These are phyloP conservation scores for Serripes groenlandicus DNA, from an alignment of 2,888 invertebrate genomes.

Conservation along the genomic window DNA sequence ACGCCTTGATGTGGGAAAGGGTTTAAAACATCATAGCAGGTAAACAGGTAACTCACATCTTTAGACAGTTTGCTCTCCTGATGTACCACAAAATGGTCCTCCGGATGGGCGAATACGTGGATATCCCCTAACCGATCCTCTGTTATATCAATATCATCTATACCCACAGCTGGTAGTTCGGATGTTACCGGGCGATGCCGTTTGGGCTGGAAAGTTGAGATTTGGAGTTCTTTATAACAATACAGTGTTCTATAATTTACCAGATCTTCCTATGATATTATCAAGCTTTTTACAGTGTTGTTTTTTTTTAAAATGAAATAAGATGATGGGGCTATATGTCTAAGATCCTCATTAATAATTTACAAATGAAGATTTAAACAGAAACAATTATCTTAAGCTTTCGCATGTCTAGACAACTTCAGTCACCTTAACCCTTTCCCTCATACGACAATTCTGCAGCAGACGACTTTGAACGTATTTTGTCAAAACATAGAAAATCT, in stretches of 20 bases:
- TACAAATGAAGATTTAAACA: no score
- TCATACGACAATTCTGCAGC: no score
- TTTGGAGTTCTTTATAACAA: neutral
- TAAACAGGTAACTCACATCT: conserved; percentile 63
- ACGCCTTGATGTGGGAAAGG: neutral
- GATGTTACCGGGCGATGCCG: conserved; percentile 63
- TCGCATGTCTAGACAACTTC: no score
- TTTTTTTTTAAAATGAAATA: neutral
- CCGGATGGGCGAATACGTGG: conserved; percentile 83
- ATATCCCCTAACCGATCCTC: conserved; percentile 78
- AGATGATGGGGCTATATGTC: no score
- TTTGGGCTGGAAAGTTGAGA: conserved; percentile 8
- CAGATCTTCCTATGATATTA: no score
- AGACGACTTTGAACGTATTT: no score
- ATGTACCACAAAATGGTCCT: conserved; percentile 75
- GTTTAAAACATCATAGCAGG: no score
- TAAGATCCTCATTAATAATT: no score
- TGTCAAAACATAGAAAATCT: no score
- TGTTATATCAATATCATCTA: conserved; percentile 77
- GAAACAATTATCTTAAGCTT: no score
- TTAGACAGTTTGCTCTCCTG: conserved; percentile 69
- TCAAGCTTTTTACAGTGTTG: neutral
- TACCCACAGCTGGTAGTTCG: conserved; percentile 79
- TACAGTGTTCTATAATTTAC: neutral
- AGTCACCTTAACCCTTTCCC: no score